phyloP scores from a whole-genome alignment of 2,797 vertebrate species.

The Myripristis murdjan region DNA sequence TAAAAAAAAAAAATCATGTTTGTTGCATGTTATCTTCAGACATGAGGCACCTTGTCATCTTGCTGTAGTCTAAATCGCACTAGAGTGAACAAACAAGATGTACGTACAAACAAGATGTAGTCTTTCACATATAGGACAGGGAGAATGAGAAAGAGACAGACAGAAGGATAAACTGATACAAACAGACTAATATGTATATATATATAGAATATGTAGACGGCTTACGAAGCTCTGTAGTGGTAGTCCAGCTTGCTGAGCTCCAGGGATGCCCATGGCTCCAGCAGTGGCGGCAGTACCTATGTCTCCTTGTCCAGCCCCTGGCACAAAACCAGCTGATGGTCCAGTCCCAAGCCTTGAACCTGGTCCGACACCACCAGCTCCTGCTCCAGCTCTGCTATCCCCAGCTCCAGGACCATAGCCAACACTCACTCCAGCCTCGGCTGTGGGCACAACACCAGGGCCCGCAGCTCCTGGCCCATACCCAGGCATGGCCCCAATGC shows the following conservation, averaged over 20 bases:
- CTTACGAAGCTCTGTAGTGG: conserved; percentile 90
- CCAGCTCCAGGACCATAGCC: background rate
- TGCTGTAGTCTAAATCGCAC: background rate
- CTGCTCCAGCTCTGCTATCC: background rate
- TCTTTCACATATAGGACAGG: background rate
- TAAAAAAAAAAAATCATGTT: too few relatives aligned
- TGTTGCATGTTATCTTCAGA: too few relatives aligned
- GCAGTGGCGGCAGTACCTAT: conserved; percentile 82
- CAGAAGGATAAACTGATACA: background rate
- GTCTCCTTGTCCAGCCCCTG: conserved; percentile 71
- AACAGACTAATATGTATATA: too few relatives aligned
- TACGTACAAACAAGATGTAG: too few relatives aligned
- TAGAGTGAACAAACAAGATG: background rate
- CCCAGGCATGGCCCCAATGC: background rate
- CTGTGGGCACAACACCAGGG: background rate
- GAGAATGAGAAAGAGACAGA: background rate
- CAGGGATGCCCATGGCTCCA: conserved; percentile 79
- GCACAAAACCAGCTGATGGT: conserved; percentile 27
- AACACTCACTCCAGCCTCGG: background rate
- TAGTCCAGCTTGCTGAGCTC: conserved; percentile 68
- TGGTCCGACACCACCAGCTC: conserved; percentile 8
- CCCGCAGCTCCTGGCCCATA: conserved; percentile 42
- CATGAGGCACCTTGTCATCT: too few relatives aligned
- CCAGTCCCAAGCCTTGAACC: conserved; percentile 58
- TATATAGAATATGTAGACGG: background rate